Percentiles rank a stretch among this genome's conserved stretches.
Evolutionary conservation across 1,140 invertebrate genomes (phyloP).

Genomic region (Brachionus angularis): DNA sequence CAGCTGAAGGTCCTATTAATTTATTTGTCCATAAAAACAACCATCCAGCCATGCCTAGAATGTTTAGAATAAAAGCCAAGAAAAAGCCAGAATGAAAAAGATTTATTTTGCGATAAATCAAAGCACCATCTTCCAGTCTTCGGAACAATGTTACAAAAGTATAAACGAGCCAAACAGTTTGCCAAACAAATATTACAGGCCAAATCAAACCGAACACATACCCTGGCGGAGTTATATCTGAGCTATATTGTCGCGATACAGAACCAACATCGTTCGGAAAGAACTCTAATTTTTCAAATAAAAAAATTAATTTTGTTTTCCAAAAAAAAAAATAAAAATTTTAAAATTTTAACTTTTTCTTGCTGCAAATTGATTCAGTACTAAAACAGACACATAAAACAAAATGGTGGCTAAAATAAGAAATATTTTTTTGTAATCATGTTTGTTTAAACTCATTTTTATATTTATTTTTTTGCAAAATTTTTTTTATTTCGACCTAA

Average conservation of each 20-base stretch:
- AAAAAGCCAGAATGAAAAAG: constrained; percentile 47
- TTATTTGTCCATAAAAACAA: constrained; percentile 50
- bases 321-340: background rate
- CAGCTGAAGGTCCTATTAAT: constrained; percentile 46
- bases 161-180: constrained; percentile 49
- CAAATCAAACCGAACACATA: constrained; percentile 10
- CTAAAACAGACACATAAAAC: background rate
- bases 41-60: constrained; percentile 50
- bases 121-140: constrained; percentile 45
- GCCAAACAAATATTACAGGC: constrained; percentile 20
- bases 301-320: background rate
- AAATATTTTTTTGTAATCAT: background rate
- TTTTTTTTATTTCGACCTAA: too few relatives aligned
- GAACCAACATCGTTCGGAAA: constrained; percentile 20
- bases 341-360: background rate
- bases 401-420: background rate
- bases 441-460: constrained; percentile 18
- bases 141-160: constrained; percentile 48
- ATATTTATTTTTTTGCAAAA: too few relatives aligned
- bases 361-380: background rate
- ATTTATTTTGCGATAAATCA: constrained; percentile 45
- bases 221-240: constrained; percentile 15
- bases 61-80: constrained; percentile 47
- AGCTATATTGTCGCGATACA: background rate
- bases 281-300: too few relatives aligned